Evolutionary conservation across 1,140 invertebrate species (phyloP).

Genomic region (Drosophila burlai): DNA sequence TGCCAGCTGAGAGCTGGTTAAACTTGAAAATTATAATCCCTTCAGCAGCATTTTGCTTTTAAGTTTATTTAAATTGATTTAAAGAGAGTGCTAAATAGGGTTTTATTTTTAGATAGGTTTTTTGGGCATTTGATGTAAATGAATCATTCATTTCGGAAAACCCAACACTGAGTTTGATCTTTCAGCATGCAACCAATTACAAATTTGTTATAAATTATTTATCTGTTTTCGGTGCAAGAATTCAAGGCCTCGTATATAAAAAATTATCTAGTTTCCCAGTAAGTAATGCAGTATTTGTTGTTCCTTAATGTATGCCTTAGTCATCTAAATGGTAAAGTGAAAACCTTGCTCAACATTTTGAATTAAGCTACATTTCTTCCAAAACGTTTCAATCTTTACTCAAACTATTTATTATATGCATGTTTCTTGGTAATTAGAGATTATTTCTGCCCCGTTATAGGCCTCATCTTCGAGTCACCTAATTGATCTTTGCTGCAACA

Average conservation of each 20-base stretch:
- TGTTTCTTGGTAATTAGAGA: not conserved
- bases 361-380: not conserved
- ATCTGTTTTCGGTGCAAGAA: not conserved
- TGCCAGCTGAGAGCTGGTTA: slow-evolving; percentile 2
- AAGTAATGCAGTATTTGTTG: not conserved
- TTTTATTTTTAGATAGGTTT: not conserved
- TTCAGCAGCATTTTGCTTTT: not conserved
- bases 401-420: not conserved
- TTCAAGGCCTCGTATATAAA: not conserved
- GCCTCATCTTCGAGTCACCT: not conserved
- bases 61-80: not conserved
- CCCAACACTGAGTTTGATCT: not conserved
- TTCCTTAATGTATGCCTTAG: not conserved
- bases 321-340: not conserved
- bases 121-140: not conserved
- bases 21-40: slow-evolving; percentile 1
- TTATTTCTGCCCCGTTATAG: not conserved
- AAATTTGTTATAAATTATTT: not conserved
- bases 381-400: not conserved
- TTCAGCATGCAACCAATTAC: not conserved
- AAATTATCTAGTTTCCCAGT: not conserved
- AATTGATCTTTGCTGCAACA: not conserved
- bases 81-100: not conserved
- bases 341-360: not conserved
- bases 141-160: not conserved